phyloP scores from a whole-genome alignment of 1,140 invertebrate genomes.

The Chironomus striatipennis region DNA sequence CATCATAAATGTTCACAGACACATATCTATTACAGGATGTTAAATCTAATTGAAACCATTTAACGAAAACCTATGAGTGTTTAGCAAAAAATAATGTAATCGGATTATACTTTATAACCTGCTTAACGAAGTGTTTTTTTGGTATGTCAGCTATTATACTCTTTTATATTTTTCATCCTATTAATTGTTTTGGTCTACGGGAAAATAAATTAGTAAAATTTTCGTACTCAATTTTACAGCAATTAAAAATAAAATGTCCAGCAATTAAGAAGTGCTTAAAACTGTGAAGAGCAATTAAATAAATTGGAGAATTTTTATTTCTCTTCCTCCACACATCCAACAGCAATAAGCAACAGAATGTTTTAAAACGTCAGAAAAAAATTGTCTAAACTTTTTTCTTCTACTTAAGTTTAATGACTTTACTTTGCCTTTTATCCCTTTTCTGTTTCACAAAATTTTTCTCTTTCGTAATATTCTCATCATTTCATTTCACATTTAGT shows the following conservation, averaged over 20 bases:
- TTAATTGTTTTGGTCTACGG: not conserved
- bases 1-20: not conserved
- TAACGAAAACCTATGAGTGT: not conserved
- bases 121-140: not conserved
- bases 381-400: not conserved
- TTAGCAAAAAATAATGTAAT: not conserved
- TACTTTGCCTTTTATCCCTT: not conserved
- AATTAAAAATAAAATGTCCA: slow-evolving; percentile 3
- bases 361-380: not conserved
- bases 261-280: slow-evolving; percentile 1
- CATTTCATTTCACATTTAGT: not conserved
- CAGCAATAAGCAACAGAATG: not conserved
- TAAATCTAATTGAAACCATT: slow-evolving; percentile 9
- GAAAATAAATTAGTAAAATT: not conserved
- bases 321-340: not conserved
- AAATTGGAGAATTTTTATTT: not conserved
- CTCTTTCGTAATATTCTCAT: no score
- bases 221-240: not conserved
- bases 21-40: slow-evolving; percentile 3
- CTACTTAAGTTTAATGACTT: not conserved
- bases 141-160: no score
- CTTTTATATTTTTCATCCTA: no score
- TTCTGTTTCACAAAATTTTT: not conserved
- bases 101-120: not conserved
- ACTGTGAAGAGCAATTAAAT: slow-evolving; percentile 3